Evolutionary conservation across 2,888 invertebrate genomes (phyloP), one percentile per base, ranked within the genome.

Genomic region (Enchytraeus crypticus): DNA sequence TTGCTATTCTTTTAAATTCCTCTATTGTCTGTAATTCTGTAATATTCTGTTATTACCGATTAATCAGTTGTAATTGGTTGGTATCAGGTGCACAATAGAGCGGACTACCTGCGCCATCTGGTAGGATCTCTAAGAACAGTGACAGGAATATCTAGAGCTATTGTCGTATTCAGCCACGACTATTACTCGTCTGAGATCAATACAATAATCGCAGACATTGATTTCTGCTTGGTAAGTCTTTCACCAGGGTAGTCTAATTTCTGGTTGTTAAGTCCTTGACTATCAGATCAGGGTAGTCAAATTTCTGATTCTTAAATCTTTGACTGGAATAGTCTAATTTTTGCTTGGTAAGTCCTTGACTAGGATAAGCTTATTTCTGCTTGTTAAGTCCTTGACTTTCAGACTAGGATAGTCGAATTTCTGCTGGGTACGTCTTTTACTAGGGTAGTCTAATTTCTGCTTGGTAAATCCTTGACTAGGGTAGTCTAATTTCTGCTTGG

Each of bases 81-180:
- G 27, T 59, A 61, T 11, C 85, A 97, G 88, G 95, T 97, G 34
- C 97, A 98, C 81, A 89, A 91, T 57, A 84, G 97, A 63, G 85
- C 92, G 59, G 90, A 89, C 32, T 98, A 98, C 81, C 84, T 98
- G 66, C 85, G 90, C n/a, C 90, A 93, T 77, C 83, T 98, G 57
- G 89, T 98, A 66, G 89, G 92, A 51, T 95, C 95, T 46, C 82
- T 98, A 69, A 88, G 90, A 1, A 89, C 90, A 79, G 92, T 92
- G 34, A 84, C 85, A 62, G 90, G 89, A 77, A 96, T 98, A 71
- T 89, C 93, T 69, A 85, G 87, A 69, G 85, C 88, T 0, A 83
- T 98, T 29, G 82, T 98, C 27, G 86, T 98, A 60, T 95, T 98
- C 82, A 95, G 95, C 8, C 97, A 98, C 78, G 97, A 98, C 77